Conservation (phyloP, 2,888 invertebrate species). For the Noctua janthina region DNA sequence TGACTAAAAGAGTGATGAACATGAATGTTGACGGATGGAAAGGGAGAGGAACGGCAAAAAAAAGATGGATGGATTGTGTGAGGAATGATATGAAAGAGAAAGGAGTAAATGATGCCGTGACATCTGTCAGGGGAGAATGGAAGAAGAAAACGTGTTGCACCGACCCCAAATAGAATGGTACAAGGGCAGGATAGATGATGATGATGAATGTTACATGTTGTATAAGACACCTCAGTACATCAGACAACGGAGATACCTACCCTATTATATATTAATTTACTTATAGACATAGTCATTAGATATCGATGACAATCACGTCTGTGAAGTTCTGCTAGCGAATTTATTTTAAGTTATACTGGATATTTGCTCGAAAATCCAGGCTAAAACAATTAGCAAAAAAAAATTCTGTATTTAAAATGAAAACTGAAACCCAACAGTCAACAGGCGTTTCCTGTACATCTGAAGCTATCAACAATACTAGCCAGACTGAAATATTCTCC, state of each 20-base stretch:
- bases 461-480: conserved; percentile 19
- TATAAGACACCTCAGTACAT: background rate
- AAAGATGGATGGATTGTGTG: too few species aligned
- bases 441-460: conserved; percentile 21
- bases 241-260: background rate
- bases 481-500: conserved; percentile 27
- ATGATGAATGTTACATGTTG: background rate
- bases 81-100: too few species aligned
- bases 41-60: too few species aligned
- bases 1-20: too few species aligned
- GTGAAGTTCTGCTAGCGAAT: background rate
- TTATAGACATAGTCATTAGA: background rate
- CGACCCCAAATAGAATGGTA: too few species aligned
- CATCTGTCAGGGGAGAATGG: too few species aligned
- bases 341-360: background rate
- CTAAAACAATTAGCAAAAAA: background rate
- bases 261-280: background rate
- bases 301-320: background rate
- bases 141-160: too few species aligned
- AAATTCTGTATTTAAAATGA: background rate
- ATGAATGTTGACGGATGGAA: too few species aligned
- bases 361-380: background rate
- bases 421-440: background rate
- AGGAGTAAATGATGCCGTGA: too few species aligned
- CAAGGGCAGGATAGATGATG: too few species aligned